phyloP scores from a whole-genome alignment of 2,888 invertebrate species.

The Branchinecta sandiegonensis region DNA sequence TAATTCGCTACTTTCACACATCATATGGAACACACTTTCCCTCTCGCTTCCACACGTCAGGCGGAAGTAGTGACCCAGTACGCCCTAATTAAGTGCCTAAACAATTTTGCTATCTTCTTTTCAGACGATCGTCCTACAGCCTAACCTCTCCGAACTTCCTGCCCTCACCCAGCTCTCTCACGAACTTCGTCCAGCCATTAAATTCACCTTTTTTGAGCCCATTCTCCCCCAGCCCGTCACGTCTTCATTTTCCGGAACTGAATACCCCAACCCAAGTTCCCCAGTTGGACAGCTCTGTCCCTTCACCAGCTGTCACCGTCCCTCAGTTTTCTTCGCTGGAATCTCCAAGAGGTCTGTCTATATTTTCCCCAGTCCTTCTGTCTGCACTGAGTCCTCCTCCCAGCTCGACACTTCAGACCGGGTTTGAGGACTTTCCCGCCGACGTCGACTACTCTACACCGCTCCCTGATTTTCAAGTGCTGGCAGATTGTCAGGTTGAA shows the following conservation, averaged over 20 bases:
- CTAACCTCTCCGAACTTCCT: not conserved
- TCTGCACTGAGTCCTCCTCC: conserved; percentile 8
- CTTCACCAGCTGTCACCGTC: not conserved
- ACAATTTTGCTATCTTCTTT: not conserved
- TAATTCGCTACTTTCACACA: too few species aligned
- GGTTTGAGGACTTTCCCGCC: not conserved
- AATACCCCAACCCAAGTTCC: not conserved
- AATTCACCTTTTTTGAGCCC: not conserved
- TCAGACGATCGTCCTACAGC: conserved; percentile 12
- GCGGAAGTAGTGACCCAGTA: too few species aligned
- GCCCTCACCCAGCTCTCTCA: not conserved
- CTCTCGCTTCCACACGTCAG: too few species aligned
- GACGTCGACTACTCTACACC: not conserved
- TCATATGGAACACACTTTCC: too few species aligned
- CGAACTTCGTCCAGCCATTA: not conserved
- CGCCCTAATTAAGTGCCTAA: too few species aligned
- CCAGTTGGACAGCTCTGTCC: too few species aligned
- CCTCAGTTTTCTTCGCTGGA: not conserved
- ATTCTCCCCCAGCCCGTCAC: not conserved
- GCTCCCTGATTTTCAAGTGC: not conserved
- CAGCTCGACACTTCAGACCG: not conserved
- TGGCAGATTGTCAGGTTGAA: not conserved
- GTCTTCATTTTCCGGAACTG: not conserved
- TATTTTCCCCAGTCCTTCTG: not conserved
- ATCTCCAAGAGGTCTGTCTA: not conserved